Conservation (phyloP, 2,797 vertebrate species). For the Gymnodraco acuticeps region DNA sequence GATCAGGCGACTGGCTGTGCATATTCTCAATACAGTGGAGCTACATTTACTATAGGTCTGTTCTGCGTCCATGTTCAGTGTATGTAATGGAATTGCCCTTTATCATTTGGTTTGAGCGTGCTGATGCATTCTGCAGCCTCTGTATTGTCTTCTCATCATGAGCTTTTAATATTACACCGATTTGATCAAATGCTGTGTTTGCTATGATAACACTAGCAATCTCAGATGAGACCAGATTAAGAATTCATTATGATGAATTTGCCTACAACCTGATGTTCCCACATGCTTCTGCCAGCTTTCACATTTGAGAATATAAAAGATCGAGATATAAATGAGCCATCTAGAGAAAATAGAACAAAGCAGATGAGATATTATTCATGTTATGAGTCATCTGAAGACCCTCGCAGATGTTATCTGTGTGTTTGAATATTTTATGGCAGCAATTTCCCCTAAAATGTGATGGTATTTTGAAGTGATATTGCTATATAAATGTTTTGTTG, state of each 20-base stretch:
- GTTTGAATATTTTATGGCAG: slow-evolving; percentile 33
- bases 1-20: slow-evolving; percentile 39
- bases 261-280: slow-evolving; percentile 6
- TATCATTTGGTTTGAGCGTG: slow-evolving; percentile 7
- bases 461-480: not conserved
- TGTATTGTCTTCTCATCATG: slow-evolving; percentile 20
- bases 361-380: slow-evolving; percentile 27
- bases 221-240: slow-evolving; percentile 27
- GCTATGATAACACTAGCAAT: slow-evolving; percentile 11
- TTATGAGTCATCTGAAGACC: slow-evolving; percentile 26
- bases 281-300: not conserved
- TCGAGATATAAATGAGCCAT: slow-evolving; percentile 13
- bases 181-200: slow-evolving; percentile 31
- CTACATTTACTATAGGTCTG: slow-evolving; percentile 22
- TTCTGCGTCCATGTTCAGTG: slow-evolving; percentile 28
- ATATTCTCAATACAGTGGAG: slow-evolving; percentile 33
- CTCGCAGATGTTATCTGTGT: slow-evolving; percentile 26
- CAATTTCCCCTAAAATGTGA: slow-evolving; percentile 3
- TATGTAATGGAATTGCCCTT: slow-evolving; percentile 23
- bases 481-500: not conserved
- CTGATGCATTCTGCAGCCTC: not conserved
- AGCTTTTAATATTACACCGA: slow-evolving; percentile 2
- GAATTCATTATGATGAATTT: slow-evolving; percentile 34
- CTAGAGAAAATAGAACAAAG: slow-evolving; percentile 10
- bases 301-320: slow-evolving; percentile 15